phyloP scores from a whole-genome alignment of 2,113 vertebrate genomes.

The Otus sunia region DNA sequence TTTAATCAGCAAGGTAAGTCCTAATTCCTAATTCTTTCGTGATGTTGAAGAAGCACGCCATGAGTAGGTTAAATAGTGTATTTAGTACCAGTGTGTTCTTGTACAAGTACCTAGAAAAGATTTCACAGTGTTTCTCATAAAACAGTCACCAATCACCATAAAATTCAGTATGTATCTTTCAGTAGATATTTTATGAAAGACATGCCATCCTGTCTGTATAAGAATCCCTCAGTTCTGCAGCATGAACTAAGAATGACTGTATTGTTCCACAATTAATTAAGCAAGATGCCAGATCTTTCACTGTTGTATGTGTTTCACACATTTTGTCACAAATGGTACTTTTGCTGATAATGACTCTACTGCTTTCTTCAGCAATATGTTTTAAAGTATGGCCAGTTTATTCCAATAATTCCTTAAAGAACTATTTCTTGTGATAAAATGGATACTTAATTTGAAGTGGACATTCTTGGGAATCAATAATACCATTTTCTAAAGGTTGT shows the following conservation, averaged over 20 bases:
- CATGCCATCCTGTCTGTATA: background rate
- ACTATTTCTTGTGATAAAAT: background rate
- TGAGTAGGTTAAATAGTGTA: background rate
- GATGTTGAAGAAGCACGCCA: background rate
- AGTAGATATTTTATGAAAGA: background rate
- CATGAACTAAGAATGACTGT: background rate
- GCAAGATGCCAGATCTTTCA: background rate
- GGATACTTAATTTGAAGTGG: background rate
- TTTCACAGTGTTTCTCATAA: background rate
- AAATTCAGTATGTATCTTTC: background rate
- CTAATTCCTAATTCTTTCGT: background rate
- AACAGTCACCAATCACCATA: background rate
- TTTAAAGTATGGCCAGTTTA: background rate
- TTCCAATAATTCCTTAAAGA: background rate
- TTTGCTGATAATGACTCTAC: background rate
- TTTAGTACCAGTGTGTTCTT: background rate
- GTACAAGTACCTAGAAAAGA: accelerated
- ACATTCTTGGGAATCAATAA: background rate
- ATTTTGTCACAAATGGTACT: background rate
- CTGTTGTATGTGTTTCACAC: background rate
- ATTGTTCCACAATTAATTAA: background rate
- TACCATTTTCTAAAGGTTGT: background rate
- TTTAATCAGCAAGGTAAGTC: background rate
- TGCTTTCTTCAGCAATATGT: background rate
- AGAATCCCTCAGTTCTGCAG: background rate